Percentiles rank a stretch among this genome's conserved stretches.
Evolutionary conservation across 2,113 vertebrate species (phyloP).

Genomic region (Clarias macrocephalus): DNA sequence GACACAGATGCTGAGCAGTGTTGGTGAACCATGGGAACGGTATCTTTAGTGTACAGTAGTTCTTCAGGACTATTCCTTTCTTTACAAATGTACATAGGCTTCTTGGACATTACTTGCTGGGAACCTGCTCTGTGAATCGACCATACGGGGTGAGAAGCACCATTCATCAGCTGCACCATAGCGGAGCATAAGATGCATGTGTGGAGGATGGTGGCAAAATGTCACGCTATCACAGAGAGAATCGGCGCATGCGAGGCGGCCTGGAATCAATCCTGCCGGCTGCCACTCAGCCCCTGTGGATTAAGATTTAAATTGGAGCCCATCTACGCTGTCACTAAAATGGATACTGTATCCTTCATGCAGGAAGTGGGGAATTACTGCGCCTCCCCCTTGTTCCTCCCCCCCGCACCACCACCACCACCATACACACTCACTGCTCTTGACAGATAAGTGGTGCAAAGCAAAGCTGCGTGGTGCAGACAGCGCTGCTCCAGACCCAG

Average conservation of each 20-base stretch:
- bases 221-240: constrained; percentile 50
- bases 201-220: constrained; percentile 36
- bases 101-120: background rate
- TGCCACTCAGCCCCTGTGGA: constrained; percentile 51
- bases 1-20: background rate
- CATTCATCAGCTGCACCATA: constrained; percentile 40
- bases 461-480: constrained; percentile 31
- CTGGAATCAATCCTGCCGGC: constrained; percentile 53
- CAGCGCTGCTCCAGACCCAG: constrained; percentile 33
- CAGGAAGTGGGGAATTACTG: constrained; percentile 51
- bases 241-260: constrained; percentile 37
- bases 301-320: constrained; percentile 57
- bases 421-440: constrained; percentile 16
- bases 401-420: background rate
- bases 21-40: background rate
- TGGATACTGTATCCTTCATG: constrained; percentile 56
- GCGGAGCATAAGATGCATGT: constrained; percentile 11
- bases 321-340: constrained; percentile 56
- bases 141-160: background rate
- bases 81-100: background rate
- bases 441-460: constrained; percentile 55
- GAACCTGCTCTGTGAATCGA: constrained; percentile 4
- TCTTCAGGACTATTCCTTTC: background rate
- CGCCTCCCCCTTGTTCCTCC: background rate
- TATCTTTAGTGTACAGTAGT: constrained; percentile 8